Percentiles rank a stretch among this genome's conserved stretches.
Conservation (phyloP, 2,888 invertebrate species). For the Stegana nigrithorax region DNA sequence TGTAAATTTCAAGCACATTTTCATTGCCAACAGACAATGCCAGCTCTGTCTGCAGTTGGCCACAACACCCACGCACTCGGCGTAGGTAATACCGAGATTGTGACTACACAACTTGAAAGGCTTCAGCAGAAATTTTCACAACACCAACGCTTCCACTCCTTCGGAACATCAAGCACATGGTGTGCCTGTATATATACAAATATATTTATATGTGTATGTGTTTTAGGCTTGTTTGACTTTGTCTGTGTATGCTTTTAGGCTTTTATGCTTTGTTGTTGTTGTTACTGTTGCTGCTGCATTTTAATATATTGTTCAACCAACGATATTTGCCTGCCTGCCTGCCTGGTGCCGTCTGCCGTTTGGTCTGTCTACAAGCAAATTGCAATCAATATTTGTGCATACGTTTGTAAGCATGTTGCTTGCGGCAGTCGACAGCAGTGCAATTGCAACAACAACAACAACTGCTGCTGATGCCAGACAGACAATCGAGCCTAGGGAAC, state of each 20-base stretch:
- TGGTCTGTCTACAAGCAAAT: conserved; percentile 42
- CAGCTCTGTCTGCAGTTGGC: conserved; percentile 45
- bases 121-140: conserved; percentile 49
- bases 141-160: conserved; percentile 14
- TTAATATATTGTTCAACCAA: conserved; percentile 11
- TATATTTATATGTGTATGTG: conserved; percentile 11
- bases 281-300: background rate
- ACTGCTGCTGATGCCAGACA: conserved; percentile 52
- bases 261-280: conserved; percentile 40
- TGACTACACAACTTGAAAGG: conserved; percentile 51
- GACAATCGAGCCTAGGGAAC: background rate
- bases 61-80: conserved; percentile 29
- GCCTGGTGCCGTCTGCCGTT: conserved; percentile 16
- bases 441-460: conserved; percentile 14
- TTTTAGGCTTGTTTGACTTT: conserved; percentile 19
- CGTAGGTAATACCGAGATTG: no score
- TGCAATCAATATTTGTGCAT: conserved; percentile 60
- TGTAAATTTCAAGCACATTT: conserved; percentile 42
- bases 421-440: conserved; percentile 21
- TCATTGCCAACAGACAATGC: conserved; percentile 63
- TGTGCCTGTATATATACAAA: conserved; percentile 32
- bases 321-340: conserved; percentile 4
- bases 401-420: conserved; percentile 29
- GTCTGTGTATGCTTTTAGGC: conserved; percentile 54
- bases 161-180: conserved; percentile 33